phyloP scores from a whole-genome alignment of 1,140 invertebrate genomes.

The Halictus rubicundus region DNA sequence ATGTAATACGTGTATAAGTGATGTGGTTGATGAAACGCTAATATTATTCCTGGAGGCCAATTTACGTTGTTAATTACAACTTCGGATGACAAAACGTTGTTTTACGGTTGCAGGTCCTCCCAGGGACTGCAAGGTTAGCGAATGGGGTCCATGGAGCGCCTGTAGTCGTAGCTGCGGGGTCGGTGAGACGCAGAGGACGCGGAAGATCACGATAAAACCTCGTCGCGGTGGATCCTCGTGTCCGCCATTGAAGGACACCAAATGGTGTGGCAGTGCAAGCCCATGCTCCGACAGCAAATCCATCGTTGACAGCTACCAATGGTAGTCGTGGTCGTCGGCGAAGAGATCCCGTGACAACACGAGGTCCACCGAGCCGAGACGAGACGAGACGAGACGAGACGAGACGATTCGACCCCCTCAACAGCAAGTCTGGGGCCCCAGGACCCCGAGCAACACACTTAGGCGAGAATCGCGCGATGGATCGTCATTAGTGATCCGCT shows the following conservation, averaged over 20 bases:
- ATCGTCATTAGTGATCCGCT: constrained; percentile 35
- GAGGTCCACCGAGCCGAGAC: not conserved
- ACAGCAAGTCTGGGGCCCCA: too few relatives aligned
- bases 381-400: not conserved
- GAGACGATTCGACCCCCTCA: not conserved
- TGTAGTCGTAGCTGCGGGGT: constrained; percentile 93
- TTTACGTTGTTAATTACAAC: too few relatives aligned
- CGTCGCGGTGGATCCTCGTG: constrained; percentile 88
- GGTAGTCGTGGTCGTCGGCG: constrained; percentile 63
- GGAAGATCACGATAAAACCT: constrained; percentile 88
- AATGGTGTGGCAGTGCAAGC: constrained; percentile 91
- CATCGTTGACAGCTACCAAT: constrained; percentile 66
- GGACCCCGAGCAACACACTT: not conserved
- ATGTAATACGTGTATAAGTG: too few relatives aligned
- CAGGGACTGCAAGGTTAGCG: constrained; percentile 90
- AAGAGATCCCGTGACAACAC: constrained; percentile 14
- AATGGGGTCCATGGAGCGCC: constrained; percentile 92
- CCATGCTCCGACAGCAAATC: constrained; percentile 81
- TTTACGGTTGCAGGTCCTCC: constrained; percentile 78
- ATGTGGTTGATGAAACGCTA: too few relatives aligned
- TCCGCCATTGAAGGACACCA: constrained; percentile 89
- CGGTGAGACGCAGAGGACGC: constrained; percentile 89
- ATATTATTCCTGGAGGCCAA: too few relatives aligned
- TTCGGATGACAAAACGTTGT: too few relatives aligned
- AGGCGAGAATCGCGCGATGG: constrained; percentile 20